A percentile compares a stretch with the other conserved stretches of the same genome.
These are phyloP conservation scores for Amphiura filiformis DNA, from an alignment of 35 echinoderm and acorn worm species.

Conservation along the genomic window DNA sequence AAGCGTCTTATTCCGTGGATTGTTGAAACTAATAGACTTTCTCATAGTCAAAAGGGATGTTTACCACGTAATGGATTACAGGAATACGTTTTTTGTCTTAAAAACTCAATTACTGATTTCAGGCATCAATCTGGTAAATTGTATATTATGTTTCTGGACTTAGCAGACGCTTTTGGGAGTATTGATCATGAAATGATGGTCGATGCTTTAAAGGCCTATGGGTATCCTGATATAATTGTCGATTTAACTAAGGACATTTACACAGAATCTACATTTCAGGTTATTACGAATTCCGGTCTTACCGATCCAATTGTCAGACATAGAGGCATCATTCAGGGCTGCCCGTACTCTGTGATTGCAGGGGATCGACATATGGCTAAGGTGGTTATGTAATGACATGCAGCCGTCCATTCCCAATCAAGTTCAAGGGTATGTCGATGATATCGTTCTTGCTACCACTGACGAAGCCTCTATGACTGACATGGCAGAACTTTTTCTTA, in stretches of 20 bases:
- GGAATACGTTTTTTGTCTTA: not conserved
- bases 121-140: not conserved
- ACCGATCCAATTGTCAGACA: not conserved
- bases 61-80: not conserved
- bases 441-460: not conserved
- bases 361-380: not conserved
- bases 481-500: not conserved
- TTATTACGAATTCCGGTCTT: not conserved
- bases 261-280: not conserved
- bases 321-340: not conserved
- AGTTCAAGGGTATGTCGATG: conserved; percentile 2
- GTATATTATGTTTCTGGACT: not conserved
- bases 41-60: not conserved
- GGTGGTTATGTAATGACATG: not conserved
- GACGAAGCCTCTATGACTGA: not conserved
- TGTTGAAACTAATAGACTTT: not conserved
- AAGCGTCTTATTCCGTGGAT: not conserved
- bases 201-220: not conserved
- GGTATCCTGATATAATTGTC: not conserved
- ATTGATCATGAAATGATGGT: not conserved
- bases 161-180: not conserved
- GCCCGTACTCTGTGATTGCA: not conserved
- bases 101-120: not conserved
- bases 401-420: not conserved
- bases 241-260: conserved; percentile 6